Conservation (phyloP, 2,888 invertebrate genomes). For the Hydropsyche betteni region DNA sequence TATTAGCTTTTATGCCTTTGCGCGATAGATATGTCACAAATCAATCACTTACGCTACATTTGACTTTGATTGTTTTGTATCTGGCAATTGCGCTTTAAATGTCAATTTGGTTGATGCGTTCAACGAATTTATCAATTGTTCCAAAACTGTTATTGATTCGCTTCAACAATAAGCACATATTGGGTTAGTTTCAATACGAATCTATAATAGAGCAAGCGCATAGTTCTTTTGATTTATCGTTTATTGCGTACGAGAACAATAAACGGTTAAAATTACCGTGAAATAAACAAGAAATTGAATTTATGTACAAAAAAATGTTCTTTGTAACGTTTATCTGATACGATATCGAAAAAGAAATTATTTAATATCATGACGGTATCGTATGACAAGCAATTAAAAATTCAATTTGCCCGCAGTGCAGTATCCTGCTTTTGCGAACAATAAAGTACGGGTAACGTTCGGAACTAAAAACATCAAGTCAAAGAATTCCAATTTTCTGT, state of each 20-base stretch:
- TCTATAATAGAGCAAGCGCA: no score
- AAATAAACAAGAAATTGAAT: no score
- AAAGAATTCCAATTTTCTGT: no score
- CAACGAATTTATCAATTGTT: conserved; percentile 1
- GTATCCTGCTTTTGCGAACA: conserved; percentile 45
- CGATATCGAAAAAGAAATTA: neutral
- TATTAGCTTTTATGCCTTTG: neutral
- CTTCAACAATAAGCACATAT: neutral
- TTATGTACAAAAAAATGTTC: no score
- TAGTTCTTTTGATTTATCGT: no score
- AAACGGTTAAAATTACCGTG: no score
- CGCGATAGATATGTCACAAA: neutral
- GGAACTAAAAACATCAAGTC: conserved; percentile 4
- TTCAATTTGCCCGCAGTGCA: conserved; percentile 49
- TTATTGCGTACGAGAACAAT: neutral
- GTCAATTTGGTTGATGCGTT: conserved; percentile 3
- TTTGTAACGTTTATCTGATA: no score
- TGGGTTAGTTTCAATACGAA: no score
- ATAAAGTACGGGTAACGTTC: conserved; percentile 26
- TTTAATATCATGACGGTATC: conserved; percentile 25
- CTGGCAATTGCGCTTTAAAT: neutral
- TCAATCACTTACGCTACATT: conserved; percentile 2
- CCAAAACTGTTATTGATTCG: neutral
- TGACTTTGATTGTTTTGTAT: conserved; percentile 23
- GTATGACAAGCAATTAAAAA: conserved; percentile 46